Evolutionary conservation across 2,797 vertebrate species (phyloP).

Genomic region (Rhynchonycteris naso): DNA sequence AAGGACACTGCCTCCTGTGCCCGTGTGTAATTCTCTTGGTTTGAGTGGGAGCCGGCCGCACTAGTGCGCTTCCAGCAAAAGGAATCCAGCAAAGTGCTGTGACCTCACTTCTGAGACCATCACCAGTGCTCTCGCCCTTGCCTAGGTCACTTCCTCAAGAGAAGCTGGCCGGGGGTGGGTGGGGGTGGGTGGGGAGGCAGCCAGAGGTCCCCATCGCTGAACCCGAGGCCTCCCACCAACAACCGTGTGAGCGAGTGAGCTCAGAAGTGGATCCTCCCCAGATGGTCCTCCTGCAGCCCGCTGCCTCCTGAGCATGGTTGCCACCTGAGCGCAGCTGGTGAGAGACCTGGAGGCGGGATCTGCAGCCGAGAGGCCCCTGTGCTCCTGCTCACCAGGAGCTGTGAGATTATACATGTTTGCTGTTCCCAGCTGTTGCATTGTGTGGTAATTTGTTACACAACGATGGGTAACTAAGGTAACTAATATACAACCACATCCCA

Average conservation of each 20-base stretch:
- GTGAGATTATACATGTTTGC: not conserved
- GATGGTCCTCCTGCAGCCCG: fast-evolving
- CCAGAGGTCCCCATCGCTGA: not conserved
- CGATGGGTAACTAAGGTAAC: not conserved
- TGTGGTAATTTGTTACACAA: not conserved
- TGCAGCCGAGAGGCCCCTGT: not conserved
- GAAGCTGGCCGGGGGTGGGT: no score
- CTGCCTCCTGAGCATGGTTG: not conserved
- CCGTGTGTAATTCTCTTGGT: not conserved
- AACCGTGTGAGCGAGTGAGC: not conserved
- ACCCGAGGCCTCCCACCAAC: not conserved
- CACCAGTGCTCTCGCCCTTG: not conserved
- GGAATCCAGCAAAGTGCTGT: not conserved
- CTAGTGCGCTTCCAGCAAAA: not conserved
- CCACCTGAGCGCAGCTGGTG: not conserved
- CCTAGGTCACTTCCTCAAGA: not conserved
- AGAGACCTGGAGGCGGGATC: not conserved
- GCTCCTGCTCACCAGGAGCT: not conserved
- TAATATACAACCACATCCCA: not conserved
- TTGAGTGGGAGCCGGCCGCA: not conserved
- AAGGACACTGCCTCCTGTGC: not conserved
- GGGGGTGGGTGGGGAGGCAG: not conserved
- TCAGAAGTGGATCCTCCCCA: not conserved
- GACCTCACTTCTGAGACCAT: not conserved
- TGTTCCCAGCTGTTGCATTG: not conserved